A percentile compares a stretch with the other conserved stretches of the same genome.
phyloP scores from a whole-genome alignment of 2,113 vertebrate genomes.

The Ellobius talpinus region DNA sequence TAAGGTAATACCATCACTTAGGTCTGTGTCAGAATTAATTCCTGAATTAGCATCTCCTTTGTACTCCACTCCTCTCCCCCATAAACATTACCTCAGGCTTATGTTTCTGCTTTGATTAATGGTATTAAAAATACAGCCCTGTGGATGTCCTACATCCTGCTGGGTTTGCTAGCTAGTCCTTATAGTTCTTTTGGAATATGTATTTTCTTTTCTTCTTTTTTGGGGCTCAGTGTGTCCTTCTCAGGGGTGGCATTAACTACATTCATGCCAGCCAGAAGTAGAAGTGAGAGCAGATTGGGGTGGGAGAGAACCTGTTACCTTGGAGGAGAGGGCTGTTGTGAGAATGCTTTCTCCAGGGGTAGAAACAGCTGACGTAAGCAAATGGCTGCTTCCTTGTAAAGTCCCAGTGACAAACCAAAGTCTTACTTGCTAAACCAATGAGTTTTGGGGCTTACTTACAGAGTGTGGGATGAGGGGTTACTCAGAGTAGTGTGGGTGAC shows the following conservation, averaged over 20 bases:
- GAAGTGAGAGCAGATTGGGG: neutral
- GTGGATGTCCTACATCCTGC: neutral
- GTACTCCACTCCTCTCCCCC: neutral
- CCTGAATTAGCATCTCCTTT: neutral
- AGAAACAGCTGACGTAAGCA: neutral
- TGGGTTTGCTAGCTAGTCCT: slow-evolving; percentile 36
- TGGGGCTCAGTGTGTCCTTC: neutral
- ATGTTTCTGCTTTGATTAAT: slow-evolving; percentile 29
- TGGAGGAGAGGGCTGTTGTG: neutral
- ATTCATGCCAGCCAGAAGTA: neutral
- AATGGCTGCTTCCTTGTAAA: neutral
- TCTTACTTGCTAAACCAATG: neutral
- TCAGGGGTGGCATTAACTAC: slow-evolving; percentile 23
- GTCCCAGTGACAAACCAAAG: neutral
- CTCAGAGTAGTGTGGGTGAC: neutral
- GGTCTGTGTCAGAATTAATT: neutral
- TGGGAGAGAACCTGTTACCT: neutral
- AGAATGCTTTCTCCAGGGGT: neutral
- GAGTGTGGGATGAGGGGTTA: neutral
- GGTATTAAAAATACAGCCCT: neutral
- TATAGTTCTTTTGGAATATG: neutral
- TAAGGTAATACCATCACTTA: neutral
- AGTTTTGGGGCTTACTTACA: neutral
- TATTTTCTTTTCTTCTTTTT: neutral
- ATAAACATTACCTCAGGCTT: neutral